Percentiles rank a stretch among this genome's conserved stretches.
phyloP scores from a whole-genome alignment of 2,888 invertebrate species.

The Drosophila setosimentum region DNA sequence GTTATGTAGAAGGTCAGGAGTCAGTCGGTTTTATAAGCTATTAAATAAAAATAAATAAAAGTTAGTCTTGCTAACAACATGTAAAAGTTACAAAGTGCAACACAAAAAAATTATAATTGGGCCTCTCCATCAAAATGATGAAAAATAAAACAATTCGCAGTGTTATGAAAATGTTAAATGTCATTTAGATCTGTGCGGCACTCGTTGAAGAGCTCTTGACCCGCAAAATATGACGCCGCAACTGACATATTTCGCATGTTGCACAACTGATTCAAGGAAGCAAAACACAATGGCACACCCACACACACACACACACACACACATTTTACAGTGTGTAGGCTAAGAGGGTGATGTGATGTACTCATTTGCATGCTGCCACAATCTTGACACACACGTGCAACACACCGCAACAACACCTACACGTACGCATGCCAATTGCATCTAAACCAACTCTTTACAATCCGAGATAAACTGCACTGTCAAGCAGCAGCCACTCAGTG shows the following conservation, averaged over 20 bases:
- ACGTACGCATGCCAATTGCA: constrained; percentile 30
- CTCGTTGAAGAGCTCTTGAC: neutral
- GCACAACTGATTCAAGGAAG: constrained; percentile 44
- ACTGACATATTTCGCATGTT: constrained; percentile 15
- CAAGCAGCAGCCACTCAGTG: constrained; percentile 23
- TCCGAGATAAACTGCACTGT: constrained; percentile 44
- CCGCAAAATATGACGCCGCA: neutral
- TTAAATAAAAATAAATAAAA: neutral
- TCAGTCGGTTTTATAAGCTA: neutral
- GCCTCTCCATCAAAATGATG: too few species aligned
- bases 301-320: constrained; percentile 27
- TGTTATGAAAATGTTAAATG: neutral
- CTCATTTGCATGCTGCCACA: constrained; percentile 44
- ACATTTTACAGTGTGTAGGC: constrained; percentile 1
- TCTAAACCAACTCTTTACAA: constrained; percentile 45
- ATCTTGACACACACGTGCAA: constrained; percentile 46
- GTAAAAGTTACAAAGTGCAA: neutral
- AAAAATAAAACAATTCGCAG: neutral
- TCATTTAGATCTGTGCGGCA: neutral
- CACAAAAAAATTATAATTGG: neutral
- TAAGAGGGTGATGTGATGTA: constrained; percentile 51
- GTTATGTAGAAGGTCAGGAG: neutral
- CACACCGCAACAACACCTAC: constrained; percentile 35
- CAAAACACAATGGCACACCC: constrained; percentile 23
- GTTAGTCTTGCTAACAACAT: neutral